Percentiles rank a stretch among this genome's conserved stretches.
phyloP scores from a whole-genome alignment of 2,797 vertebrate genomes.

The Pachyuromys duprasi region DNA sequence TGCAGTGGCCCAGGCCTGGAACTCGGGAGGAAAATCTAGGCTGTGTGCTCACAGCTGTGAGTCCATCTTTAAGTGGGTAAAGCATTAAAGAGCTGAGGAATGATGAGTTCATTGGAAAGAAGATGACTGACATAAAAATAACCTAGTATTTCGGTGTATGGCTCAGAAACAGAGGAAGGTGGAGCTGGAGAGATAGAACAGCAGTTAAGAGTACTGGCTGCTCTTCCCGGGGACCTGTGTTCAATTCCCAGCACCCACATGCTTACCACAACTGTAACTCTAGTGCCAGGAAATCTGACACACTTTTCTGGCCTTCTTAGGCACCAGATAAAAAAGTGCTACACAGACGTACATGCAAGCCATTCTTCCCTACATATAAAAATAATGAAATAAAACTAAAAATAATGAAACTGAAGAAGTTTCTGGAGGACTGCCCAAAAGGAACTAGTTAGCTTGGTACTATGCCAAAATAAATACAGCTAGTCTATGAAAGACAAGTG shows the following conservation, averaged over 20 bases:
- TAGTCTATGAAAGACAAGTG: neutral
- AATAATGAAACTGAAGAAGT: conserved; percentile 11
- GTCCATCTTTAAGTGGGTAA: neutral
- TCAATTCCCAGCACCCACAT: neutral
- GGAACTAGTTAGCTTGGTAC: neutral
- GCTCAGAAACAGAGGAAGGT: neutral
- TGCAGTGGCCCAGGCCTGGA: neutral
- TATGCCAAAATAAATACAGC: neutral
- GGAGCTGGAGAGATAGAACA: neutral
- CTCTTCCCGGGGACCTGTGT: neutral
- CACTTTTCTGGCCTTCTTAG: neutral
- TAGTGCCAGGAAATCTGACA: neutral
- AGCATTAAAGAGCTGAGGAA: neutral
- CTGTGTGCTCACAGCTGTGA: neutral
- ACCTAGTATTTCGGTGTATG: neutral
- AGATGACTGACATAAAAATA: neutral
- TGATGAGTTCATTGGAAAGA: conserved; percentile 1
- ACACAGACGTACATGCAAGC: neutral
- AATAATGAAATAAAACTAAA: neutral
- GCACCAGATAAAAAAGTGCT: neutral
- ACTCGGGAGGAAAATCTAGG: neutral
- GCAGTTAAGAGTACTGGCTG: neutral
- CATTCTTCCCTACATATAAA: neutral
- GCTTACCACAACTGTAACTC: neutral
- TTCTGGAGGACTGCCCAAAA: neutral